Evolutionary conservation across 2,888 invertebrate genomes (phyloP).

Genomic region (Teleiodes luculella): DNA sequence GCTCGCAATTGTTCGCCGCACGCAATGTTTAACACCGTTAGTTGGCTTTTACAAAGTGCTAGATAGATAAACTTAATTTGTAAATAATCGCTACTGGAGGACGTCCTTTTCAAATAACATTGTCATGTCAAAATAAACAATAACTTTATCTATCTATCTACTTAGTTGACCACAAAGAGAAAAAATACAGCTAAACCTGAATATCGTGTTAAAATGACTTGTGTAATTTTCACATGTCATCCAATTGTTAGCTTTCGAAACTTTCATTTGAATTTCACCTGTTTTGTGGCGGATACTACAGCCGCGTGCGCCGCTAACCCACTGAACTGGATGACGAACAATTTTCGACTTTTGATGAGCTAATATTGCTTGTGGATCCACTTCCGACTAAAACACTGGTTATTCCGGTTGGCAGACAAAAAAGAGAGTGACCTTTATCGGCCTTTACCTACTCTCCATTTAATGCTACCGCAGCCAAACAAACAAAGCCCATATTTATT

Average conservation of each 20-base stretch:
- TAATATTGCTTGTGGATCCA: conserved; percentile 24
- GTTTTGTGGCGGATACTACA: conserved; percentile 41
- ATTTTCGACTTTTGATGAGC: conserved; percentile 46
- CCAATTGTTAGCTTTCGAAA: conserved; percentile 68
- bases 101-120: no score
- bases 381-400: neutral
- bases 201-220: neutral
- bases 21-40: conserved; percentile 15
- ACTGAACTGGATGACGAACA: conserved; percentile 53
- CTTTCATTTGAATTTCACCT: conserved; percentile 62
- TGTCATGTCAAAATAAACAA: no score
- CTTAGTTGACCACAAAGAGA: neutral
- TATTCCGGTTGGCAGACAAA: neutral
- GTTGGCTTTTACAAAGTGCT: neutral
- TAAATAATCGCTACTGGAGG: no score
- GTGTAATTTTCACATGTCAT: conserved; percentile 37
- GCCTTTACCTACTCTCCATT: neutral
- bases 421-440: neutral
- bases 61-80: no score
- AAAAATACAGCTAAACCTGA: neutral
- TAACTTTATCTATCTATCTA: no score
- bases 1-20: conserved; percentile 15
- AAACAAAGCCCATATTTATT: no score
- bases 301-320: conserved; percentile 52
- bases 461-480: neutral